Percentiles rank a stretch among this genome's conserved stretches.
phyloP scores from a whole-genome alignment of 2,888 invertebrate genomes.

The Melanophora roralis region DNA sequence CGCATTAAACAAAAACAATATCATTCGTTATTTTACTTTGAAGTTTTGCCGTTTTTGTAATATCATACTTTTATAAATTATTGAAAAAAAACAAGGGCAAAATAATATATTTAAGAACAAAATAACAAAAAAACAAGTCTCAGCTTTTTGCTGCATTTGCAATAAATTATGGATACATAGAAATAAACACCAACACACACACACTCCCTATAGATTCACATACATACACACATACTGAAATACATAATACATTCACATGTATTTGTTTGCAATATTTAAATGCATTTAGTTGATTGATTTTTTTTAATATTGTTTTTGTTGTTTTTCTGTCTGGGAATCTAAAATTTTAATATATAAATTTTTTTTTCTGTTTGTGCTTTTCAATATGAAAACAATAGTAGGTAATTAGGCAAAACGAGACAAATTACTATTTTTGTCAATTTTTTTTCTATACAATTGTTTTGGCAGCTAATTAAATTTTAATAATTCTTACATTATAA shows the following conservation, averaged over 20 bases:
- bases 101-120: slow-evolving; percentile 5
- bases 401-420: not conserved
- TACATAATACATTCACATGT: not conserved
- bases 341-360: slow-evolving; percentile 31
- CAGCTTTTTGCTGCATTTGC: slow-evolving; percentile 46
- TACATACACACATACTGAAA: not conserved
- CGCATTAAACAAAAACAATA: slow-evolving; percentile 25
- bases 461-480: no score
- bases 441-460: no score
- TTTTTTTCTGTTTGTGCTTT: not conserved
- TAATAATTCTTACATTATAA: no score
- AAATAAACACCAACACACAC: not conserved
- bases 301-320: not conserved
- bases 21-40: slow-evolving; percentile 37
- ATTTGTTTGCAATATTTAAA: slow-evolving; percentile 49
- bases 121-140: slow-evolving; percentile 22
- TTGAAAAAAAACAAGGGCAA: slow-evolving; percentile 3
- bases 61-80: slow-evolving; percentile 48
- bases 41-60: slow-evolving; percentile 53
- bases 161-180: slow-evolving; percentile 29
- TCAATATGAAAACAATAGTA: not conserved
- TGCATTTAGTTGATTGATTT: slow-evolving; percentile 52
- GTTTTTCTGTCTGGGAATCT: slow-evolving; percentile 38
- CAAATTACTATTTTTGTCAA: not conserved
- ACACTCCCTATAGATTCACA: not conserved